Conservation (phyloP, 2,113 vertebrate genomes). For the Sminthopsis crassicaudata region DNA sequence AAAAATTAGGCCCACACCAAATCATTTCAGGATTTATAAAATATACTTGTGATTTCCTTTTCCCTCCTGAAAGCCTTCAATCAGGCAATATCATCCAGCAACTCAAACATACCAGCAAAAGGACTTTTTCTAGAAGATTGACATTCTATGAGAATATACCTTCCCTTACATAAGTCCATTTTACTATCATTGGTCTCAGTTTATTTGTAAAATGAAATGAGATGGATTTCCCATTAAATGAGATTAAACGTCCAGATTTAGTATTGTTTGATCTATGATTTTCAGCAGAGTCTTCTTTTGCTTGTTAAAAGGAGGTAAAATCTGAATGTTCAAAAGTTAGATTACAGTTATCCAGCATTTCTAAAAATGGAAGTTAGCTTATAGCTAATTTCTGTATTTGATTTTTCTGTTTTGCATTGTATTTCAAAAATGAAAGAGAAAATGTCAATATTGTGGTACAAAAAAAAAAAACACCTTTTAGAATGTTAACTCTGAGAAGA, state of each 20-base stretch:
- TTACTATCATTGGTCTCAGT: neutral
- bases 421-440: constrained; percentile 41
- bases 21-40: constrained; percentile 57
- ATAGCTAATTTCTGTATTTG: constrained; percentile 38
- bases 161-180: neutral
- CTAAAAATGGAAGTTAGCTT: neutral
- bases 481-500: neutral
- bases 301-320: neutral
- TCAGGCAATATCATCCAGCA: constrained; percentile 30
- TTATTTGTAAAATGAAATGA: neutral
- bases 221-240: neutral
- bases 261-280: neutral
- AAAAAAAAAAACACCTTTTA: neutral
- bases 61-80: constrained; percentile 31
- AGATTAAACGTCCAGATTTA: neutral
- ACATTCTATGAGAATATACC: neutral
- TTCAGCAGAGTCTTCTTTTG: neutral
- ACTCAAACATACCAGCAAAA: constrained; percentile 29
- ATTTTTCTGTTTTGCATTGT: neutral
- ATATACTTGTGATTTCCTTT: constrained; percentile 1
- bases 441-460: neutral
- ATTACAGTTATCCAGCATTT: constrained; percentile 26
- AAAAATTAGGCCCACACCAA: neutral
- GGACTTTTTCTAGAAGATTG: neutral
- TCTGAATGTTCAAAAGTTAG: constrained; percentile 22